Evolutionary conservation across 2,797 vertebrate species (phyloP), one percentile per base, ranked within the genome.

Genomic region (Muraenolepis orangiensis): DNA sequence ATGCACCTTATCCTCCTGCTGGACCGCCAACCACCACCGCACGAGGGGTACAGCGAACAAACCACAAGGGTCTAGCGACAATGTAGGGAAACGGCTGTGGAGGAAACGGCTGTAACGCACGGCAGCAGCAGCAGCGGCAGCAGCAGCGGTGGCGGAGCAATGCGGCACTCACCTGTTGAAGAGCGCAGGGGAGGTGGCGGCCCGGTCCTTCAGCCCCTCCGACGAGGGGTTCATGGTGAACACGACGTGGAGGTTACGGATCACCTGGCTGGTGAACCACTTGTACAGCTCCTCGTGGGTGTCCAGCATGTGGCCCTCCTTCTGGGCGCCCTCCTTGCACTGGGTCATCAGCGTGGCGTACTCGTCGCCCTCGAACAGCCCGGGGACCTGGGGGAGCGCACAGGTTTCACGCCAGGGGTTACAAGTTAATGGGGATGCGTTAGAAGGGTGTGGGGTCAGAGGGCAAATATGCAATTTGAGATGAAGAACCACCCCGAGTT

Each of bases 181-280:
- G 11, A 99, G 96, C 0, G 98, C 98, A 29, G 98, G 98, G 16
- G 98, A 99, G 0, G 98, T 99, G 83, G 98, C 98, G 0, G 98
- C 98, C 3, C 98, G 91, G 91, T 99, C 98, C 92, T 99, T 99
- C 86, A 99, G 92, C 4, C 98, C 98, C 88, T 99, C 98, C 0
- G 98, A 99, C 30, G 98, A 99, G 0, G 98, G 98, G 84, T 99
- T 99, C 98, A 99, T 99, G 87, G 98, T 99, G 91, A 99, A 99
- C 78, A 99, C 98, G 1, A 99, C 98, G 1, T 99, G 98, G 66
- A 99, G 95, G 91, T 99, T 99, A 83, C 97, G 95, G 90, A 99
- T 99, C 67, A 99, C 98, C 90, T 99, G 98, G 89, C 98, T 99
- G 64, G 97, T 98, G 91, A 99, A 99, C 98, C 98, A 99, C 81